phyloP scores from a whole-genome alignment of 2,888 invertebrate species.

The Brachyptera putata region DNA sequence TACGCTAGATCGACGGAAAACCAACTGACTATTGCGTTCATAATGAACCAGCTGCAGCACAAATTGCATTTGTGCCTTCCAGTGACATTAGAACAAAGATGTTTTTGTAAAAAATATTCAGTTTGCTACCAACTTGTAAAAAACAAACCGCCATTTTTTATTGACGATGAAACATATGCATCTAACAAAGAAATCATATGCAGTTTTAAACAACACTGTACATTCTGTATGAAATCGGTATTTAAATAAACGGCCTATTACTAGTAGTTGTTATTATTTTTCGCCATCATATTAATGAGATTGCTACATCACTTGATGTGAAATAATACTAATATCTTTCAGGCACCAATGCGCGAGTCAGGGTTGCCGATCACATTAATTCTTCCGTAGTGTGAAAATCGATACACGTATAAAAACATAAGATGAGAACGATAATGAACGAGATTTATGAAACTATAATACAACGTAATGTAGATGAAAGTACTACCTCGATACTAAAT shows the following conservation, averaged over 20 bases:
- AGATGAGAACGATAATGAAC: constrained; percentile 22
- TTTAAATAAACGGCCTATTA: too few relatives aligned
- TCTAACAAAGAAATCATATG: neutral
- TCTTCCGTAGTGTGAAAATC: neutral
- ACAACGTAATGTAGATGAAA: constrained; percentile 30
- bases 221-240: neutral
- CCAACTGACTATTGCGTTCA: too few relatives aligned
- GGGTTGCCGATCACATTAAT: neutral
- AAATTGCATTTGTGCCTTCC: too few relatives aligned
- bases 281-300: neutral
- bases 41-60: too few relatives aligned
- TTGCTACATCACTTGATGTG: too few relatives aligned
- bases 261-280: neutral
- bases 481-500: constrained; percentile 7
- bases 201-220: neutral
- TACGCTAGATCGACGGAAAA: too few relatives aligned
- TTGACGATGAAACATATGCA: neutral
- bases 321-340: constrained; percentile 13
- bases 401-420: neutral
- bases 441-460: constrained; percentile 24
- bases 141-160: too few relatives aligned
- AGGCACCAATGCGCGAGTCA: neutral
- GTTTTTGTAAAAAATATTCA: too few relatives aligned
- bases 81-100: too few relatives aligned
- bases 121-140: too few relatives aligned